Evolutionary conservation across 2,888 invertebrate species (phyloP), one percentile per base, ranked within the genome.

Genomic region (Myopa testacea): DNA sequence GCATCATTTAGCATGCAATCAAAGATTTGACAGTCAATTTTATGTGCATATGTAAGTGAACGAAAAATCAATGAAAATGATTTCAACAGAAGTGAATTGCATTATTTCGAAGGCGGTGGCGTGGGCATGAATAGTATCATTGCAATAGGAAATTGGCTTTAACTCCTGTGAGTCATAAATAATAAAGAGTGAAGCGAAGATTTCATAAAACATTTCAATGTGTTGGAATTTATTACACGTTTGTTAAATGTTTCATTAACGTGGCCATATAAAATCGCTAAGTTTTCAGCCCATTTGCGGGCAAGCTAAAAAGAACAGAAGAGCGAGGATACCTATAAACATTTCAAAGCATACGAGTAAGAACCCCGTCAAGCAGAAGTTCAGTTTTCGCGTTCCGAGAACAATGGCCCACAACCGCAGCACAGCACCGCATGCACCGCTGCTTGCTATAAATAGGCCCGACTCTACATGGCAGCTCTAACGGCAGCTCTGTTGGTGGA

Each of bases 181-280:
- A 63, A 63, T 34, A 34, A 63, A 34, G 63, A 26, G 26, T 6
- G n/a, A 63, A 12, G 12, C 62, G 63, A 62, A 58, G 16, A 58
- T 55, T 71, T 34, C 38, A n/a, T 69, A 37, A 69, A 69, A 52
- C 63, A 34, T 10, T 40, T 19, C 26, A 16, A 26, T 12, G 12
- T 12, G 14, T 45, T 75, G 65, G 34, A 77, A 80, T 82, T 81
- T 81, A 81, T 80, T 80, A 71, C 76, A 79, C 75, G 58, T 78
- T 78, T 78, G 82, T 65, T 80, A 78, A 81, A 82, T 81, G 81
- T 76, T 81, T 81, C 80, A 80, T 79, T 78, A 80, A 81, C 77
- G 75, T 77, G 45, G 70, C 78, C 75, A 58, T 80, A 78, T 60
- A 52, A 69, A 40, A 65, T 71, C 7, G 10, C 45, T 45, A 45